Evolutionary conservation across 2,888 invertebrate genomes (phyloP).

Genomic region (Stratiomys singularior): DNA sequence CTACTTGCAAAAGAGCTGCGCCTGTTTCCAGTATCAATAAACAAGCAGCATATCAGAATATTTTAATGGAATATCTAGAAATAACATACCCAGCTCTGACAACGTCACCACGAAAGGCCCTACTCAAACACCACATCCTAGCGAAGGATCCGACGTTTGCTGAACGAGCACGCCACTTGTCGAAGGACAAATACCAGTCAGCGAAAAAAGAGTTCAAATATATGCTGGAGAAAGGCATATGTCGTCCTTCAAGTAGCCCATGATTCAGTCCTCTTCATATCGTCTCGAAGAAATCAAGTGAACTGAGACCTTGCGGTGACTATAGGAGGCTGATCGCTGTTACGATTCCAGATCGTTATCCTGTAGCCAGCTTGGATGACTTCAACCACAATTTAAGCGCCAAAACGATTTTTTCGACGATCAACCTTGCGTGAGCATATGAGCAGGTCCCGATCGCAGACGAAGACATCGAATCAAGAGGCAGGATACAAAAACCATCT

Average conservation of each 20-base stretch:
- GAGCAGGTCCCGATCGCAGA: constrained; percentile 58
- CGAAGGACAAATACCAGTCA: background rate
- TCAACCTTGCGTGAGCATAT: constrained; percentile 57
- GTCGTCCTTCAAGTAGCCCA: constrained; percentile 60
- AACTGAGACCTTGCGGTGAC: constrained; percentile 59
- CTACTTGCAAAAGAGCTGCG: background rate
- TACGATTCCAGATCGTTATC: background rate
- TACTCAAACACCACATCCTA: background rate
- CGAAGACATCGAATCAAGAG: too few relatives aligned
- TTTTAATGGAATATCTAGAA: background rate
- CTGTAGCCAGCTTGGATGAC: background rate
- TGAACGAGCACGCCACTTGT: background rate
- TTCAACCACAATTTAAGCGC: constrained; percentile 53
- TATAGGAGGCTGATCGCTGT: constrained; percentile 56
- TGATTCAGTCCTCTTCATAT: constrained; percentile 63
- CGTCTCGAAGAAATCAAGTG: constrained; percentile 54
- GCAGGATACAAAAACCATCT: too few relatives aligned
- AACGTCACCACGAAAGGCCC: background rate
- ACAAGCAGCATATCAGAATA: background rate
- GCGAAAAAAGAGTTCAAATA: background rate
- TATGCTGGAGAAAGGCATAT: constrained; percentile 56
- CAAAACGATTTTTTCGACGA: constrained; percentile 55
- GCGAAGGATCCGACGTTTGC: background rate
- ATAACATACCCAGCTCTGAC: background rate
- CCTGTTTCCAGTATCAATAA: background rate